Conservation (phyloP, 2,113 vertebrate species). For the Uria lomvia region DNA sequence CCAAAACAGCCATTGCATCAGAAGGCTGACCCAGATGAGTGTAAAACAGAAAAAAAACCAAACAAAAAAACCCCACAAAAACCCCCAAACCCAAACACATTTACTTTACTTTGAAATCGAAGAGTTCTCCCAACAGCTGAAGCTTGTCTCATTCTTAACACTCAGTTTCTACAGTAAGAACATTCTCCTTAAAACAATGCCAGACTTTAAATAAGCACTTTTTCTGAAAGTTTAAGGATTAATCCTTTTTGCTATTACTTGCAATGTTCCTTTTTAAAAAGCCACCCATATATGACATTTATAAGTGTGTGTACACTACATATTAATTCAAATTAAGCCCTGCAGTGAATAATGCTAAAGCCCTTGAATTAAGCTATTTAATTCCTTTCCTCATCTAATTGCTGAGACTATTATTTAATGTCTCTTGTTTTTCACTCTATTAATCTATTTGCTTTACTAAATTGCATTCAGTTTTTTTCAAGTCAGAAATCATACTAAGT, state of each 20-base stretch:
- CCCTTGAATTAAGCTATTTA: conserved; percentile 23
- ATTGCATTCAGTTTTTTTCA: background rate
- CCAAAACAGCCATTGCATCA: background rate
- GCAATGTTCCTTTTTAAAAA: background rate
- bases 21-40: background rate
- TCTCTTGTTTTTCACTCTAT: conserved; percentile 14
- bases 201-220: background rate
- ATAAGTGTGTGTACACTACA: conserved; percentile 14
- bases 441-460: conserved; percentile 49
- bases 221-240: background rate
- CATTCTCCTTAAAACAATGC: background rate
- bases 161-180: background rate
- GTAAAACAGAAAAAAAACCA: background rate
- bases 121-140: background rate
- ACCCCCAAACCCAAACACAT: background rate
- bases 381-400: conserved; percentile 42
- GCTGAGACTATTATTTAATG: conserved; percentile 38
- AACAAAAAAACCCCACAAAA: background rate
- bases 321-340: conserved; percentile 47
- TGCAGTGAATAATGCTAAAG: background rate
- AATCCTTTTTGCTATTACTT: conserved; percentile 13
- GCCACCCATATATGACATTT: background rate
- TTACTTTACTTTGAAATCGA: background rate
- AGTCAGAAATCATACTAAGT: background rate
- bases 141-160: background rate